Conservation (phyloP, 2,888 invertebrate species). For the Acholoe squamosa region DNA sequence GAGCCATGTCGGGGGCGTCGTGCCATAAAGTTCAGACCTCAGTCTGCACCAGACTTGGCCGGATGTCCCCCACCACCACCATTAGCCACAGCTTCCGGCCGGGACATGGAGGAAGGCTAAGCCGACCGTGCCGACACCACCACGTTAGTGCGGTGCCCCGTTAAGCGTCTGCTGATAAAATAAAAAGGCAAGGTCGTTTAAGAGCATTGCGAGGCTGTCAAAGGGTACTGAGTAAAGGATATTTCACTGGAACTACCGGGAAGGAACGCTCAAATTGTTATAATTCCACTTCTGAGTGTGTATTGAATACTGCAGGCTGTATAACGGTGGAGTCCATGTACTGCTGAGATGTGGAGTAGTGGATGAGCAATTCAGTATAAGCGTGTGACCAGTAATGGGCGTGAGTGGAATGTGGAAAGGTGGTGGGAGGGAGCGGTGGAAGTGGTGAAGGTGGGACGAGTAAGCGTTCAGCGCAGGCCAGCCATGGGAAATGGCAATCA, state of each 20-base stretch:
- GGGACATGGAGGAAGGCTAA: not conserved
- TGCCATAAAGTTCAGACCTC: not conserved
- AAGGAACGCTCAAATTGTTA: not conserved
- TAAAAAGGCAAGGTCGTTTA: not conserved
- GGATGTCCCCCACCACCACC: conserved; percentile 3
- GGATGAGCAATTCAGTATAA: not conserved
- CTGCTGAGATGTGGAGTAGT: not conserved
- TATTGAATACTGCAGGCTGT: not conserved
- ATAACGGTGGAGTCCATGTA: not conserved
- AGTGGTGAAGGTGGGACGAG: not conserved
- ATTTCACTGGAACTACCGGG: not conserved
- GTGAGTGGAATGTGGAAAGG: conserved; percentile 13
- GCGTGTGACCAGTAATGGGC: not conserved
- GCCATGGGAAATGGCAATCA: conserved; percentile 59
- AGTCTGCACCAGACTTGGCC: not conserved
- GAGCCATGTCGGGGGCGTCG: not conserved
- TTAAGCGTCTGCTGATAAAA: not conserved
- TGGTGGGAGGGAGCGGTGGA: not conserved
- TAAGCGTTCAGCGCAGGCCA: not conserved
- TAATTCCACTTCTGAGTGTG: not conserved
- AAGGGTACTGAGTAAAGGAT: not conserved
- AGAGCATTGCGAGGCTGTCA: not conserved
- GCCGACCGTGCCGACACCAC: not conserved
- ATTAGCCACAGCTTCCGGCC: conserved; percentile 9
- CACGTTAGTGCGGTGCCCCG: not conserved